These are phyloP conservation scores for Hypotaenidia philippensis DNA, from an alignment of 2,797 vertebrate genomes.

Conservation along the genomic window DNA sequence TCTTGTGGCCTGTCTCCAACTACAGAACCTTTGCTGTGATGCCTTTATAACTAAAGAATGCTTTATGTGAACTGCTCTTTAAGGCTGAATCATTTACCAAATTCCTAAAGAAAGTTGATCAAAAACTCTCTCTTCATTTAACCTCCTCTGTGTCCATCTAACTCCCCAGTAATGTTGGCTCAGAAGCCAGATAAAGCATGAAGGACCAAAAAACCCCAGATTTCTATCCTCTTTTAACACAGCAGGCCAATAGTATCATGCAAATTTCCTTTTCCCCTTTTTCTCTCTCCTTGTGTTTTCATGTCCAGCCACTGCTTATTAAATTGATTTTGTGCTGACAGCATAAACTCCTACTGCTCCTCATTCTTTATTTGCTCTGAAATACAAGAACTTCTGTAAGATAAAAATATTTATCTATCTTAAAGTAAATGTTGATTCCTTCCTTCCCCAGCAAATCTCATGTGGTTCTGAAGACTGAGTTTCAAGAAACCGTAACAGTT, in stretches of 20 bases:
- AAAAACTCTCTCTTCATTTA: background rate
- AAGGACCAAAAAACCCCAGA: background rate
- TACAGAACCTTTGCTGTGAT: background rate
- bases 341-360: background rate
- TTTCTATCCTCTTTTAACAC: background rate
- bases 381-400: background rate
- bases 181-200: background rate
- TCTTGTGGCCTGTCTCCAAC: background rate
- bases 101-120: background rate
- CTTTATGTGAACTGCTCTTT: background rate
- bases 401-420: background rate
- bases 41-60: background rate
- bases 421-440: background rate
- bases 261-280: background rate
- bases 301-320: background rate
- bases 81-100: background rate
- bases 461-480: background rate
- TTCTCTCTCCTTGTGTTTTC: background rate
- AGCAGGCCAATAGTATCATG: background rate
- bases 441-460: background rate
- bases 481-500: background rate
- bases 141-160: background rate
- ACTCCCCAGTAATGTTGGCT: background rate
- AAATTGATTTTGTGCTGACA: background rate
- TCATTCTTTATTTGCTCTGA: background rate